A percentile compares a stretch with the other conserved stretches of the same genome.
Conservation (phyloP, 1,140 invertebrate genomes). For the roundworm (Caenorhabditis elegans) region WBcel235 BX284603.4:2900001-2900500, state of each 20-base stretch:
- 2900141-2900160: slow-evolving; percentile 7
- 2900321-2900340: too few species aligned
- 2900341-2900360: too few species aligned
- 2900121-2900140: background rate
- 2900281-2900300: background rate
- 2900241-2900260: background rate
- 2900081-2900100: background rate
- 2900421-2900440: too few species aligned
- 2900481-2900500: too few species aligned
- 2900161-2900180: slow-evolving; percentile 18
- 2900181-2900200: background rate
- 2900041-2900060: slow-evolving; percentile 37
- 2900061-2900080: slow-evolving; percentile 22
- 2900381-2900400: too few species aligned
- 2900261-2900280: background rate
- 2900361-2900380: too few species aligned
- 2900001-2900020: background rate
- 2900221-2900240: background rate
- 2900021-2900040: slow-evolving; percentile 39
- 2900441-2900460: too few species aligned
- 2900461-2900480: too few species aligned
- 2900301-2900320: too few species aligned
- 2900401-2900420: too few species aligned
- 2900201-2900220: background rate
- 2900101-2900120: slow-evolving; percentile 2